Conservation (phyloP, 2,113 vertebrate genomes). For the Ailuropoda melanoleuca region DNA sequence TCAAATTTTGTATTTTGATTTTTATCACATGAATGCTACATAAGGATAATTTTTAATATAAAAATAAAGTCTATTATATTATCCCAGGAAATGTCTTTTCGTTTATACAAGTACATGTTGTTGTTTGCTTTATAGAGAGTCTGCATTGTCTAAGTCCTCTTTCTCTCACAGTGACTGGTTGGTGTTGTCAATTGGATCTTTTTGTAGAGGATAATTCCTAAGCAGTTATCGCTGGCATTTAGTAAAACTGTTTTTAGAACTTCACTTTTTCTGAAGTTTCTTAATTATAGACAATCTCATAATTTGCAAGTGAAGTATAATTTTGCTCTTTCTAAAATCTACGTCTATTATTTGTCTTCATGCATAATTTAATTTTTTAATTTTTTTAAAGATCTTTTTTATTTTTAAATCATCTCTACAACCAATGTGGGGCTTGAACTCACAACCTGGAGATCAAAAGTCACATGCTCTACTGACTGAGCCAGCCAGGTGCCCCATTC, state of each 20-base stretch:
- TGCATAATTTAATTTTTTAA: neutral
- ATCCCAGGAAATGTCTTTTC: neutral
- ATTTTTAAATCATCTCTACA: neutral
- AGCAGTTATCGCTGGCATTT: neutral
- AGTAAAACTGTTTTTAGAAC: neutral
- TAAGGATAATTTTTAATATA: neutral
- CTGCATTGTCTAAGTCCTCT: neutral
- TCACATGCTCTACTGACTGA: neutral
- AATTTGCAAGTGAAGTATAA: neutral
- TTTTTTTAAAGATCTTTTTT: neutral
- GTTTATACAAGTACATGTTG: neutral
- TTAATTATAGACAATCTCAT: neutral
- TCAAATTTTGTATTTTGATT: neutral
- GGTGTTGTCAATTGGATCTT: neutral
- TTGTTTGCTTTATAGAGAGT: neutral
- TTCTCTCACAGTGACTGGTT: neutral
- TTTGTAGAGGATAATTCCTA: neutral
- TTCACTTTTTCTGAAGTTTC: neutral
- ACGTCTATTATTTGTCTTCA: neutral
- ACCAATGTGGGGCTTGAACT: neutral
- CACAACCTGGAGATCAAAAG: neutral
- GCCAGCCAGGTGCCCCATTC: neutral
- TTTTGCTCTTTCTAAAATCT: neutral
- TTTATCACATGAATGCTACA: neutral
- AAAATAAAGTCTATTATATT: neutral